Evolutionary conservation across 2,797 vertebrate species (phyloP).

Genomic region (Clarias platycephalus): DNA sequence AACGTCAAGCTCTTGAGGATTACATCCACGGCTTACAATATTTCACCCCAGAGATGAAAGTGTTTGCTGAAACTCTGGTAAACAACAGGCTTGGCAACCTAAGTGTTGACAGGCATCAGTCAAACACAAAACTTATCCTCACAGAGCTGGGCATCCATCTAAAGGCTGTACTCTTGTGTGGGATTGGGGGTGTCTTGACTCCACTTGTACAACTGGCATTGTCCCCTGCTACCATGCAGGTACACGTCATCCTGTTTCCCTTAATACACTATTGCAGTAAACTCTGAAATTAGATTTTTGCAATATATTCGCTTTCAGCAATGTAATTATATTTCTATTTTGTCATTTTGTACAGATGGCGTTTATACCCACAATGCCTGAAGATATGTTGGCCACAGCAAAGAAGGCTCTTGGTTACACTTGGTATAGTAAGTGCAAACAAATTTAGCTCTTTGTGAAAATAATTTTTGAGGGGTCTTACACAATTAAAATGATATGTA

Average conservation of each 20-base stretch:
- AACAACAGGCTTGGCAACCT: slow-evolving; percentile 70
- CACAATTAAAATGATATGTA: neutral
- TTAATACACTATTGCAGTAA: neutral
- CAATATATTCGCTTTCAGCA: slow-evolving; percentile 8
- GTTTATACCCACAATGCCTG: slow-evolving; percentile 92
- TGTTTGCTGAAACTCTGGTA: slow-evolving; percentile 77
- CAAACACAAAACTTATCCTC: slow-evolving; percentile 44
- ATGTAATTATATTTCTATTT: neutral
- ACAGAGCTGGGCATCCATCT: slow-evolving; percentile 79
- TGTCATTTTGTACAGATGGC: slow-evolving; percentile 69
- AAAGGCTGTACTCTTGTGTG: slow-evolving; percentile 75
- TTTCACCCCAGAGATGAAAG: slow-evolving; percentile 64
- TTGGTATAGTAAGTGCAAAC: slow-evolving; percentile 98
- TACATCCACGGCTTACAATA: slow-evolving; percentile 72
- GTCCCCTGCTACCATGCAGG: slow-evolving; percentile 78
- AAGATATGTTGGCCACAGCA: slow-evolving; percentile 81
- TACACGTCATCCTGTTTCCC: slow-evolving; percentile 56
- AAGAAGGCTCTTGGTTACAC: slow-evolving; percentile 59
- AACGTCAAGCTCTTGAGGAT: slow-evolving; percentile 51
- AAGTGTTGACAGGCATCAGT: slow-evolving; percentile 9
- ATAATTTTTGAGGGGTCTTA: neutral
- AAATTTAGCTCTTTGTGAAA: neutral
- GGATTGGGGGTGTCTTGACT: slow-evolving; percentile 64
- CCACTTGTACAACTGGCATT: slow-evolving; percentile 82
- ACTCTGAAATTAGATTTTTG: slow-evolving; percentile 13